phyloP scores from a whole-genome alignment of 2,888 invertebrate species.

The Dromius quadrimaculatus region DNA sequence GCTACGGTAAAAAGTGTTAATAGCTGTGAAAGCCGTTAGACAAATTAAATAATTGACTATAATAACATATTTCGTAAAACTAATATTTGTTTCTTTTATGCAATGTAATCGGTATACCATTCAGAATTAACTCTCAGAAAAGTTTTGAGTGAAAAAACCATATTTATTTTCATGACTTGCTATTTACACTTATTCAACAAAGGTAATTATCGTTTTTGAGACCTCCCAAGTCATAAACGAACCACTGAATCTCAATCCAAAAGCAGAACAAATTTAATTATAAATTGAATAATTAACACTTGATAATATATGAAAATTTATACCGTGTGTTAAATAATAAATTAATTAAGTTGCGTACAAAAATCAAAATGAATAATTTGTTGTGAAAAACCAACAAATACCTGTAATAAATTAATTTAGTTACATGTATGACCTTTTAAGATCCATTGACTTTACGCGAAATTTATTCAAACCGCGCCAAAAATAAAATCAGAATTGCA shows the following conservation, averaged over 20 bases:
- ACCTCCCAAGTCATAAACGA: constrained; percentile 16
- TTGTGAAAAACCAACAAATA: constrained; percentile 4
- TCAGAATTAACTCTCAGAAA: constrained; percentile 13
- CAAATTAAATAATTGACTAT: constrained; percentile 25
- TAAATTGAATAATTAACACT: constrained; percentile 33
- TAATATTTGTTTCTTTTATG: constrained; percentile 24
- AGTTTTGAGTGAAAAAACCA: constrained; percentile 16
- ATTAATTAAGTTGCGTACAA: constrained; percentile 14
- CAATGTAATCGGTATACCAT: constrained; percentile 19
- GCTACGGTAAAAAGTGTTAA: constrained; percentile 25
- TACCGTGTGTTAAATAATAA: constrained; percentile 29
- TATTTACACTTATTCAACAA: background rate
- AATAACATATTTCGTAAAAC: constrained; percentile 25
- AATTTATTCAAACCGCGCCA: constrained; percentile 38
- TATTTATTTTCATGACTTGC: constrained; percentile 33
- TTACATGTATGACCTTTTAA: constrained; percentile 26
- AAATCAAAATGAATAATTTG: constrained; percentile 7
- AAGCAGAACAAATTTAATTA: constrained; percentile 5
- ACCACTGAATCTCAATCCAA: constrained; percentile 8
- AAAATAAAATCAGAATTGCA: constrained; percentile 40
- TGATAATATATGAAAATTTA: constrained; percentile 32
- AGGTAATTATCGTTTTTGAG: background rate
- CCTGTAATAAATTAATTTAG: constrained; percentile 20
- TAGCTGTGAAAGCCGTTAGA: constrained; percentile 31
- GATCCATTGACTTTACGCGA: constrained; percentile 23